These are phyloP conservation scores for Oreochromis aureus DNA, from an alignment of 2,113 vertebrate species.

Conservation along the genomic window DNA sequence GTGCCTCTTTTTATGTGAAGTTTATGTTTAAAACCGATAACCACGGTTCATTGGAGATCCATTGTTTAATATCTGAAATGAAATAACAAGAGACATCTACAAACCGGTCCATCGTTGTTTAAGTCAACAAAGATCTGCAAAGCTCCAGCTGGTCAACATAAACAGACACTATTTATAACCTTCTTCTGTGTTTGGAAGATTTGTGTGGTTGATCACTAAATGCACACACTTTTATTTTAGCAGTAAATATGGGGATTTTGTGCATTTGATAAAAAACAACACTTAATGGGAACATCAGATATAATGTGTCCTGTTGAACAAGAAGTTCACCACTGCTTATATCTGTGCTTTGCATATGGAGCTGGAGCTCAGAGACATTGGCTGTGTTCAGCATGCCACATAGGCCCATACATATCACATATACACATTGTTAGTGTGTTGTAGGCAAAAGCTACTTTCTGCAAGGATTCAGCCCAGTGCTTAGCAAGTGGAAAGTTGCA, in stretches of 20 bases:
- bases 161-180: not conserved
- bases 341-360: not conserved
- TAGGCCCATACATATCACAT: not conserved
- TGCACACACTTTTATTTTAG: not conserved
- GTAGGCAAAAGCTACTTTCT: not conserved
- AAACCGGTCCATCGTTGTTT: conserved; percentile 5
- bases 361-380: not conserved
- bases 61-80: conserved; percentile 4
- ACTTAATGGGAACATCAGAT: not conserved
- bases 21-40: conserved; percentile 38
- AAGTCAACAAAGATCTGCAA: not conserved
- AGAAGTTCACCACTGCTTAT: not conserved
- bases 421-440: not conserved
- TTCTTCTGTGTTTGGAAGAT: not conserved
- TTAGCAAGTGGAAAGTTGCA: not conserved
- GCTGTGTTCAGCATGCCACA: not conserved
- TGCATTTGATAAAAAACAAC: not conserved
- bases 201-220: not conserved
- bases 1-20: not conserved
- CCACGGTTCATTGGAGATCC: not conserved
- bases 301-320: not conserved
- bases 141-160: not conserved
- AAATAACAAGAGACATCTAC: conserved; percentile 24
- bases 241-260: not conserved
- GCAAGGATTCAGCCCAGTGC: not conserved